Evolutionary conservation across 2,797 vertebrate genomes (phyloP).

Genomic region (Anas bernieri): DNA sequence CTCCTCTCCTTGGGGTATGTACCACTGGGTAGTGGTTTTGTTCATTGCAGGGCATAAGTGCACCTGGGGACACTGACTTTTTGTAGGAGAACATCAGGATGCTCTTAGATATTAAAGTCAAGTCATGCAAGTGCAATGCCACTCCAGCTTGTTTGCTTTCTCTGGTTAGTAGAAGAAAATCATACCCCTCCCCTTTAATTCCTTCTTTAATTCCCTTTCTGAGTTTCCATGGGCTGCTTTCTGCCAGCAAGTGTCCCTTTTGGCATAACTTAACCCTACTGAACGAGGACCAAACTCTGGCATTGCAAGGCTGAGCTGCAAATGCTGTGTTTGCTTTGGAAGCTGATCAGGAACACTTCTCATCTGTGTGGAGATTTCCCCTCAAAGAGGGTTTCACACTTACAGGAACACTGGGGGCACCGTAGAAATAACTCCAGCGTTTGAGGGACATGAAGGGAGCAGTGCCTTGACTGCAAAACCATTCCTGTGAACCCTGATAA

Average conservation of each 20-base stretch:
- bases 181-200: background rate
- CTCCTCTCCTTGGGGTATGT: background rate
- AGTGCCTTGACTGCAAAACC: background rate
- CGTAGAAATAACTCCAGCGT: background rate
- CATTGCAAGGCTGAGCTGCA: background rate
- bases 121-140: background rate
- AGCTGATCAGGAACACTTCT: background rate
- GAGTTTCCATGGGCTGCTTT: background rate
- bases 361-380: background rate
- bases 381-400: background rate
- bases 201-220: background rate
- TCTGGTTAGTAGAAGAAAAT: background rate
- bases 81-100: background rate
- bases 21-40: background rate
- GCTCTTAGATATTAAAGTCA: background rate
- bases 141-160: background rate
- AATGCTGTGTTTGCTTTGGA: background rate
- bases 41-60: background rate
- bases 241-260: background rate
- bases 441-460: background rate
- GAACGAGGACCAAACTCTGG: background rate
- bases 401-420: background rate
- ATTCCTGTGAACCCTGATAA: background rate
- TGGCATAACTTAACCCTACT: background rate
- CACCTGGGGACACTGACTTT: background rate